Conservation (phyloP, 2,888 invertebrate species). For the Seira sanloemensis region DNA sequence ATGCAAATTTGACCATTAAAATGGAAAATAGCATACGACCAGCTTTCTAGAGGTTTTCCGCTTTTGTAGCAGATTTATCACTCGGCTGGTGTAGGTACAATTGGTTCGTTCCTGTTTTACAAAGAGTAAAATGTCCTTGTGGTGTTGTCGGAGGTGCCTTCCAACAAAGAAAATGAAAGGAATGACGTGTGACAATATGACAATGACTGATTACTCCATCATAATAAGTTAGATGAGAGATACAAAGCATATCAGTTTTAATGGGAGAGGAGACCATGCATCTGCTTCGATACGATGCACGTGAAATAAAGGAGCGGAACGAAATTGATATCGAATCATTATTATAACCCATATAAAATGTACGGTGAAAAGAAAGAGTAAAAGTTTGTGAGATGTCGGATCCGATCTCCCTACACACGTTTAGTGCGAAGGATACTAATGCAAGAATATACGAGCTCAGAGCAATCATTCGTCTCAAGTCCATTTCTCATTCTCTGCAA, state of each 20-base stretch:
- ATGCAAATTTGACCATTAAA: not conserved
- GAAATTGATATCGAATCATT: not conserved
- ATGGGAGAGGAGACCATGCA: not conserved
- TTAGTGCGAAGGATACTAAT: no score
- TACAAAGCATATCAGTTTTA: slow-evolving; percentile 4
- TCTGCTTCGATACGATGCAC: not conserved
- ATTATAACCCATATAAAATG: not conserved
- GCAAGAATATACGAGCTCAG: no score
- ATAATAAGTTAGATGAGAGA: slow-evolving; percentile 36
- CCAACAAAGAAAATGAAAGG: not conserved
- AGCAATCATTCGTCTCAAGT: not conserved
- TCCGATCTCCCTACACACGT: no score
- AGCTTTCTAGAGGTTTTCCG: not conserved
- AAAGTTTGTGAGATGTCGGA: not conserved
- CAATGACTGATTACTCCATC: slow-evolving; percentile 44
- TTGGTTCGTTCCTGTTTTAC: not conserved
- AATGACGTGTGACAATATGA: slow-evolving; percentile 20
- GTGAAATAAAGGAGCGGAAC: not conserved
- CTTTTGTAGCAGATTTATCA: no score
- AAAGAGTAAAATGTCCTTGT: not conserved
- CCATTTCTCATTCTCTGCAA: not conserved
- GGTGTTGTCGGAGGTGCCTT: slow-evolving; percentile 5
- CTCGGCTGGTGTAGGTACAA: no score
- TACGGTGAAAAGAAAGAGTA: not conserved
- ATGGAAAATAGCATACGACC: not conserved